Base-by-base conservation (phyloP, 2,797 vertebrate species). In the Sebastes oblongus region DNA sequence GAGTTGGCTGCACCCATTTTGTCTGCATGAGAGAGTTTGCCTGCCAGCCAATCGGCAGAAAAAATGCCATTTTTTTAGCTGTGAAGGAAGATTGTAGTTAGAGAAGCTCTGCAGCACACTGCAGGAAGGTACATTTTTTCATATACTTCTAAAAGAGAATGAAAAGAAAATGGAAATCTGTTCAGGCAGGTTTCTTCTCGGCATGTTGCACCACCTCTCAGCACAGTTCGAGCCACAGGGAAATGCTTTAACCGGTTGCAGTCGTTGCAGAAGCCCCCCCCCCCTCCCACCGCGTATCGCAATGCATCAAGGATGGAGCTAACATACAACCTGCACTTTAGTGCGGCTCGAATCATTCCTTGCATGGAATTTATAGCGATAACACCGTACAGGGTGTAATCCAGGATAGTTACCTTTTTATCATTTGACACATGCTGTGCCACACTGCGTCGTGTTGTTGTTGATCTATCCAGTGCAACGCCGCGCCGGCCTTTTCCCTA, bases 1-100 rank as follows among this genome's bases (percentile, higher is more conserved):
- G 76, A 79, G 62, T 90, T 88, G 88, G 86, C 83, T 80, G 78
- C 66, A n/a, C 58, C 70, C 86, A 80, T 88, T 91, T 88, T 80
- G 74, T 83, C 78, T 86, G 81, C 9, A 69, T 74, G 70, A 81
- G 81, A 83, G 79, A 81, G 78, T 87, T 83, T 80, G 67, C 76
- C 85, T 84, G 78, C 66, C 81, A 87, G 85, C 78, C 79, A 90
- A 75, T 76, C 65, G 6, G 39, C 4, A 22, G 60, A 16, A 77
- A 71, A 74, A 79, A 56, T 66, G 61, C 22, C 78, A 70, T 85
- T 20, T 85, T 83, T 50, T 74, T 64, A 77, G 80, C 80, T 82
- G 50, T 30, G 61, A 80, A 66, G 58, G 58, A 77, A 77, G 54
- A 83, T 74, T 64, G 66, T 58, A 24, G 72, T 67, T 70, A 22